phyloP scores from a whole-genome alignment of 2,113 vertebrate species.

The Petromus typicus region DNA sequence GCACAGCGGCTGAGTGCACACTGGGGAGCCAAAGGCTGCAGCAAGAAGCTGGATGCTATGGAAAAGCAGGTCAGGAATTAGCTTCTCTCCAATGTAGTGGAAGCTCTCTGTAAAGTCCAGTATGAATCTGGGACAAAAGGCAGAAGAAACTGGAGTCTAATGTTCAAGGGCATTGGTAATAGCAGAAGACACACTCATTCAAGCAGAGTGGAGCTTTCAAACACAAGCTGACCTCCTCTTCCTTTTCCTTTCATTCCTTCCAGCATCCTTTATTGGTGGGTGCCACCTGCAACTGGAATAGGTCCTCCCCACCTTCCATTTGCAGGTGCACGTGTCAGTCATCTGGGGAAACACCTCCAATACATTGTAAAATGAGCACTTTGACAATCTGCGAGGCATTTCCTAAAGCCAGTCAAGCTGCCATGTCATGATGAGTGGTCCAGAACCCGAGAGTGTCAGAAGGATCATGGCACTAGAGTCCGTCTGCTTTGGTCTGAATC shows the following conservation, averaged over 20 bases:
- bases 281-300: background rate
- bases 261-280: background rate
- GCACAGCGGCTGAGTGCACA: background rate
- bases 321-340: background rate
- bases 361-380: background rate
- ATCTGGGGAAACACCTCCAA: background rate
- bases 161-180: background rate
- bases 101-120: background rate
- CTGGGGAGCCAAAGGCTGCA: background rate
- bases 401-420: background rate
- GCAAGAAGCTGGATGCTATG: background rate
- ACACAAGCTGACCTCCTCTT: background rate
- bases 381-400: background rate
- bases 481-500: background rate
- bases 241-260: background rate
- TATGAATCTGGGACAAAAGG: background rate
- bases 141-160: background rate
- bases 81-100: background rate
- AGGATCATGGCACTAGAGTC: background rate
- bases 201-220: background rate
- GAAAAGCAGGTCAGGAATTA: background rate
- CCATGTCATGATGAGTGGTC: background rate
- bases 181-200: background rate
- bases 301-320: background rate
- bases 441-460: background rate